Base-by-base conservation (phyloP, 1,140 invertebrate genomes). In the Diplogasteroides magnus region DNA sequence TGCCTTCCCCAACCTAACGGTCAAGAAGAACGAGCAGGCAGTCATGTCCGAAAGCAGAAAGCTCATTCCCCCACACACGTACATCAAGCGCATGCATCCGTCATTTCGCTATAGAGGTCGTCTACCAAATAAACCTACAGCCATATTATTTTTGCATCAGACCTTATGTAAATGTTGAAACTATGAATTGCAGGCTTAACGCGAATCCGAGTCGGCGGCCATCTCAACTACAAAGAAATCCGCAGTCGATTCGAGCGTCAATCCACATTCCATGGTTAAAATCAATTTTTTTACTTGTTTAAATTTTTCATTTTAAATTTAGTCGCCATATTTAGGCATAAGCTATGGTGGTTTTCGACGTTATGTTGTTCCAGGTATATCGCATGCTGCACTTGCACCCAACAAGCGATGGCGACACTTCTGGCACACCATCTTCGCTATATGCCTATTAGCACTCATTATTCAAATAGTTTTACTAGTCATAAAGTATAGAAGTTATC, bases 211-310 rank as follows among this genome's bases (percentile, higher is more conserved):
- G 65, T 73, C n/a, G 61, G 57, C 15, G 64, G 70, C 25, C 64
- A 69, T 26, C 62, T 75, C 15, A 66, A 75, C 55, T 75, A 64
- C 37, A 68, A 31, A 2, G 29, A 67, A 29, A 14, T 77, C 23
- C 59, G 59, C 29, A 27, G 77, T 28, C 67, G 76, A 25, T 81
- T 81, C 61, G 72, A 69, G 28, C 69, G 72, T 19, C 78, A 80
- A 57, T 74, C 70, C 14, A 81, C 79, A 64, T 83, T 81, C 29
- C 80, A 81, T 63, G 80, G 80, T 25, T 72, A 83, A 26, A 64
- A 65, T 64, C 11, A 14, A 13, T 61, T 14, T 23, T 14, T 61
- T 6, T 15, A 61, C 28, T 14, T 15, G 6, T 61, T 29, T 15
- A 14, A 13, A 23, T 13, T 61, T n/a, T 14, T 13, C 11, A 61